Evolutionary conservation across 2,113 vertebrate genomes (phyloP).

Genomic region (Paramormyrops kingsleyae): DNA sequence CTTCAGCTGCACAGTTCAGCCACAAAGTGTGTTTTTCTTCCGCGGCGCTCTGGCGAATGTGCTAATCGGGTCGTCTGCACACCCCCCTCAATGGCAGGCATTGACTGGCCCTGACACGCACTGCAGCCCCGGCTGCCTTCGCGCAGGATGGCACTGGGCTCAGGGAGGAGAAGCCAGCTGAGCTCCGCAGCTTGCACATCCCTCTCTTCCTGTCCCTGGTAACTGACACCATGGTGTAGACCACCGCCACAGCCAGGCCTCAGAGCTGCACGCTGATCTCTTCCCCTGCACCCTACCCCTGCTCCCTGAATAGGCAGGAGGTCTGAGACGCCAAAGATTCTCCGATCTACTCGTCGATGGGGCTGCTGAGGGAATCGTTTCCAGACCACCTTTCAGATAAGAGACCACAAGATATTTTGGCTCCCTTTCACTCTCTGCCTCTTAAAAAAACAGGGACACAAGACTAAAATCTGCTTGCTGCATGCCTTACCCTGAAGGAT

Average conservation of each 20-base stretch:
- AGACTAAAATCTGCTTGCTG: neutral
- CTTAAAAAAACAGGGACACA: neutral
- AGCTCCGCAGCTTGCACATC: neutral
- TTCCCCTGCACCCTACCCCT: neutral
- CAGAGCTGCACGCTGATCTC: neutral
- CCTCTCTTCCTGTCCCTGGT: neutral
- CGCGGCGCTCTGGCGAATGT: neutral
- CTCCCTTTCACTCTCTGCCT: neutral
- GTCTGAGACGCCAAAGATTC: neutral
- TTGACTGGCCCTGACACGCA: neutral
- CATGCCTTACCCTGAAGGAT: neutral
- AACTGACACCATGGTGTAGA: neutral
- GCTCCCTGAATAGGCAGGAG: neutral
- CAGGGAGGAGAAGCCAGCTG: neutral
- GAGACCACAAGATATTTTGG: neutral
- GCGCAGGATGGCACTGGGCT: neutral
- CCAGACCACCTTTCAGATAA: neutral
- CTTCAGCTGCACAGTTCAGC: neutral
- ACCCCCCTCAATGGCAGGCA: neutral
- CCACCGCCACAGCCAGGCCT: neutral
- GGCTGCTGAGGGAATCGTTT: neutral
- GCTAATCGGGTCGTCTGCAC: neutral
- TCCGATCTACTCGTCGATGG: neutral
- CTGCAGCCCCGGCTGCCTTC: neutral
- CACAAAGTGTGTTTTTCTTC: neutral